Percentiles rank a stretch among this genome's conserved stretches.
Conservation (phyloP, 2,113 vertebrate genomes). For the Mirza zaza region DNA sequence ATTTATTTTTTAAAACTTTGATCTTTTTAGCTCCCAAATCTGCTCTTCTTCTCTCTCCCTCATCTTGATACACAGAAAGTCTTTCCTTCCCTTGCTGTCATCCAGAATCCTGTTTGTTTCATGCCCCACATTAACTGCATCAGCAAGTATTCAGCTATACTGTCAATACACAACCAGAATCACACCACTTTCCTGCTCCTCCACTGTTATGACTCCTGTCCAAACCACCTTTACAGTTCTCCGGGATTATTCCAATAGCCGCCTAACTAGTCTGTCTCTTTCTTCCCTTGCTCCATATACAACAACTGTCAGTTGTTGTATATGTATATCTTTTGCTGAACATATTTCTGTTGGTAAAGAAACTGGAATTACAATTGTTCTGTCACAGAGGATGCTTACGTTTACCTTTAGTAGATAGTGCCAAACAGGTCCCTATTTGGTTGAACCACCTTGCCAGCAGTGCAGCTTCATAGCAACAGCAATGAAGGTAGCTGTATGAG, state of each 20-base stretch:
- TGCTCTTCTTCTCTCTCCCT: background rate
- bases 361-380: background rate
- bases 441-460: background rate
- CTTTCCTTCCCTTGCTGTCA: background rate
- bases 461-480: background rate
- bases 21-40: background rate
- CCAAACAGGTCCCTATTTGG: background rate
- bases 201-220: background rate
- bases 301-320: background rate
- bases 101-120: background rate
- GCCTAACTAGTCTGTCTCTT: background rate
- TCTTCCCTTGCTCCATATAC: background rate
- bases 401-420: background rate
- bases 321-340: background rate
- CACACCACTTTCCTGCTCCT: background rate
- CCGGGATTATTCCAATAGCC: background rate
- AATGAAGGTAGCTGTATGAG: background rate
- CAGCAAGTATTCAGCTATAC: background rate
- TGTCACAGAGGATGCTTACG: background rate
- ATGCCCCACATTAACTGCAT: background rate
- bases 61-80: background rate
- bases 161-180: background rate
- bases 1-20: background rate
- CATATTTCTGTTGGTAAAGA: background rate
- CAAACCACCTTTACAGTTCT: background rate